These are phyloP conservation scores for Myopa tessellatipennis DNA, from an alignment of 2,888 invertebrate genomes.

Conservation along the genomic window DNA sequence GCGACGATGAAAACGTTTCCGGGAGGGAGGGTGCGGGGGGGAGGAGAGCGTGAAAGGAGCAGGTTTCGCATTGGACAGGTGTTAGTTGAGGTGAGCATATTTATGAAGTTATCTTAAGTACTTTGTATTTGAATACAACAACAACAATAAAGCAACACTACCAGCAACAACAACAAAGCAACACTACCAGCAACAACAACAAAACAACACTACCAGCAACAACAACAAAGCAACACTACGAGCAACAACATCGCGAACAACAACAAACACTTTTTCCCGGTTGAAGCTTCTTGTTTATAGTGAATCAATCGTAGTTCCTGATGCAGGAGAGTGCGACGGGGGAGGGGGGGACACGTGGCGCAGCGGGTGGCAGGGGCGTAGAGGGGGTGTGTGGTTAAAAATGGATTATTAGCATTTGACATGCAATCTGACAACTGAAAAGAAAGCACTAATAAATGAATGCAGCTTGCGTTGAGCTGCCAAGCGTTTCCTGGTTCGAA, in stretches of 20 bases:
- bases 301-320: not conserved
- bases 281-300: not conserved
- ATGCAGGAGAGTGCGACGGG: not conserved
- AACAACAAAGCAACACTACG: not conserved
- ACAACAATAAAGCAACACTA: not conserved
- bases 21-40: not conserved
- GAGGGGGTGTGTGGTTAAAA: slow-evolving; percentile 49
- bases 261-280: no score
- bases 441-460: slow-evolving; percentile 35
- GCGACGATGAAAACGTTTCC: not conserved
- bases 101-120: slow-evolving; percentile 29
- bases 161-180: not conserved
- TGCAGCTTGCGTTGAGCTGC: slow-evolving; percentile 26
- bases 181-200: not conserved
- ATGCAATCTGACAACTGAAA: slow-evolving; percentile 65
- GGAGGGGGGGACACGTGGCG: slow-evolving; percentile 13
- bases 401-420: slow-evolving; percentile 65
- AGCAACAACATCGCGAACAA: not conserved
- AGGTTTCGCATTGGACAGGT: not conserved
- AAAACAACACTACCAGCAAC: not conserved
- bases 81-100: slow-evolving; percentile 13
- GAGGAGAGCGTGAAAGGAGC: not conserved
- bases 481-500: slow-evolving; percentile 27
- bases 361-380: slow-evolving; percentile 17
- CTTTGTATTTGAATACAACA: slow-evolving; percentile 29